Evolutionary conservation across 1,140 invertebrate species (phyloP), one percentile per base, ranked within the genome.

Genomic region (Drosophila quadrilineata): DNA sequence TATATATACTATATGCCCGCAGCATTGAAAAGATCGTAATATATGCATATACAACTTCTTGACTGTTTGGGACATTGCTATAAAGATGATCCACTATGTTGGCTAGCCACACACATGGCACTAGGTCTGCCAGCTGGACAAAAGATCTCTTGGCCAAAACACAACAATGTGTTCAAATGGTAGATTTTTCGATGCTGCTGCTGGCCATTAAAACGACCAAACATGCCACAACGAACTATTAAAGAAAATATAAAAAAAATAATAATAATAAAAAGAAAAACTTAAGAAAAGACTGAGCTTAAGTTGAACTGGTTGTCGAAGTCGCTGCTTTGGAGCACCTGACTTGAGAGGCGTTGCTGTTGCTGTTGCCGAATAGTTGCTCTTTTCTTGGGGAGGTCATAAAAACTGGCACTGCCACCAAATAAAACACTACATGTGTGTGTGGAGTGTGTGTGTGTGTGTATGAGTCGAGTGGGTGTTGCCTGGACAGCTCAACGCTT

Each of bases 341-440:
- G 77, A 82, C 73, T 73, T 36, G 41, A 67, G 70, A 71, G 79
- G 77, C 75, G 75, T 75, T 75, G 28, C 33, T 14, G 43, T 43
- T n/a, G n/a, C n/a, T n/a, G n/a, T n/a, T n/a, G 12, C 17, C 24
- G 29, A 50, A 62, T 53, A 53, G 21, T 46, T n/a, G 68, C 31
- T 71, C 66, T 63, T 54, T 35, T n/a, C n/a, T 45, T 52, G 52
- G 53, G 65, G 73, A 77, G 79, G 77, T 77, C 74, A 85, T 85
- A 85, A 82, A n/a, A 82, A 85, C 49, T 56, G 73, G 77, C 59
- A 58, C 69, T 74, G 74, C 74, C 73, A 85, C 70, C 79, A 79
- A 77, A 82, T 64, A 43, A 62, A 65, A 53, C 22, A 12, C 10
- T 75, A 65, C 57, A 67, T 24, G 46, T 35, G 3, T n/a, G 1